These are phyloP conservation scores for Cyprinodon brontotheroides DNA, from an alignment of 2,113 vertebrate species.

Conservation along the genomic window DNA sequence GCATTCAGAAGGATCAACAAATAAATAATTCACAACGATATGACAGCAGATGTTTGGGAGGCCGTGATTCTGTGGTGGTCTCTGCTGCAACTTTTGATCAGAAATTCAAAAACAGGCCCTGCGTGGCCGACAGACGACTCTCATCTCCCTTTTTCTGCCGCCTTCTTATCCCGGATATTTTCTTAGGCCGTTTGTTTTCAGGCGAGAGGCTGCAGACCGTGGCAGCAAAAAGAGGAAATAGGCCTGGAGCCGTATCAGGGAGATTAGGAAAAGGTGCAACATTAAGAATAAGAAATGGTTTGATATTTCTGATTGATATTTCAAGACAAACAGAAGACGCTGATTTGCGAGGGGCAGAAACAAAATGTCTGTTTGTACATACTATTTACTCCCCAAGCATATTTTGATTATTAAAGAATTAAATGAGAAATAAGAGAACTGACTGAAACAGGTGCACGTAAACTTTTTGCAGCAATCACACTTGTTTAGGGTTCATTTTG, in stretches of 20 bases:
- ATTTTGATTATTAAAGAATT: not conserved
- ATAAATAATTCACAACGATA: constrained; percentile 77
- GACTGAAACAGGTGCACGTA: not conserved
- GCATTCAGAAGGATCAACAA: constrained; percentile 74
- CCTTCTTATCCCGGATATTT: constrained; percentile 43
- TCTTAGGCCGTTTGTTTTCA: constrained; percentile 47
- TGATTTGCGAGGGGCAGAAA: not conserved
- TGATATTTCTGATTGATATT: not conserved
- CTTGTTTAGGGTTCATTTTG: not conserved
- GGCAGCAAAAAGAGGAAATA: not conserved
- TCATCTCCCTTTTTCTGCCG: constrained; percentile 21
- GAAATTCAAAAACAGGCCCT: constrained; percentile 77
- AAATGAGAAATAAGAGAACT: not conserved
- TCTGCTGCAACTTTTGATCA: constrained; percentile 74
- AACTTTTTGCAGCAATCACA: not conserved
- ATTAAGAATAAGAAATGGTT: constrained; percentile 6
- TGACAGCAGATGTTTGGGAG: constrained; percentile 80
- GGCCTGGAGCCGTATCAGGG: not conserved
- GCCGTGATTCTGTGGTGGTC: constrained; percentile 71
- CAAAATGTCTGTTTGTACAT: not conserved
- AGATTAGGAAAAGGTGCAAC: constrained; percentile 2
- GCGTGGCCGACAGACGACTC: constrained; percentile 60
- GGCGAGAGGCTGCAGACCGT: constrained; percentile 16
- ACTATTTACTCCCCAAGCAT: not conserved
- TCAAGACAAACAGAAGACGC: not conserved